Percentiles rank a stretch among this genome's conserved stretches.
phyloP scores from a whole-genome alignment of 2,888 invertebrate species.

The Sabellastarte sp. region DNA sequence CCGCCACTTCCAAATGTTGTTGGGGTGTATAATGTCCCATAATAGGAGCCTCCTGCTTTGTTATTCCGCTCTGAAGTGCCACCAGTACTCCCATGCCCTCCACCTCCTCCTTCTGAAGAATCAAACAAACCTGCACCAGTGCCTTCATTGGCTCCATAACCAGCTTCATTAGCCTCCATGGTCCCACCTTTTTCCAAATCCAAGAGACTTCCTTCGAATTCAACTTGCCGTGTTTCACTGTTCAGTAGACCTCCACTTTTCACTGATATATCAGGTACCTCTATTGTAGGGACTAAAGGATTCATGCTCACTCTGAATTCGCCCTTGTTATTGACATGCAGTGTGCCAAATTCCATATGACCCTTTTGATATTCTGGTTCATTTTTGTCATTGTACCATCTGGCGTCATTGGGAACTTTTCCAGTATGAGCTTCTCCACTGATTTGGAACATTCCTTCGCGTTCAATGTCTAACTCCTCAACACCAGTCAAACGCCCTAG shows the following conservation, averaged over 20 bases:
- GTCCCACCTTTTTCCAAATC: conserved; percentile 31
- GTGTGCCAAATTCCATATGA: not conserved
- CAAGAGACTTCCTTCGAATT: conserved; percentile 24
- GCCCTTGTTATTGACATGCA: conserved; percentile 32
- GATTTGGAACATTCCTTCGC: conserved; percentile 33
- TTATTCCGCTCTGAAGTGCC: too few species aligned
- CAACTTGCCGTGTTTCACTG: conserved; percentile 17
- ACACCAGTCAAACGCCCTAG: conserved; percentile 38
- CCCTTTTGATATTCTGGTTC: not conserved
- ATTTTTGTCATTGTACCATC: conserved; percentile 21
- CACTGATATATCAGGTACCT: conserved; percentile 24
- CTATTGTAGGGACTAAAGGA: conserved; percentile 23
- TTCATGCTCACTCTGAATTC: conserved; percentile 30
- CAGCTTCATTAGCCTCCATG: conserved; percentile 33
- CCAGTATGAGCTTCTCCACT: conserved; percentile 31
- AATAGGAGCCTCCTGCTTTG: too few species aligned
- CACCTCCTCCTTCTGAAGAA: too few species aligned
- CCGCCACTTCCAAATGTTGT: too few species aligned
- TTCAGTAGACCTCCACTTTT: conserved; percentile 33
- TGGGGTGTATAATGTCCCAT: too few species aligned
- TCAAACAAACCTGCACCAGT: too few species aligned
- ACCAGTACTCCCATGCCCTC: too few species aligned
- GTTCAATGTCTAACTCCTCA: conserved; percentile 35
- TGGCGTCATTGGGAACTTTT: not conserved
- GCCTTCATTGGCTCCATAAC: conserved; percentile 27